Conservation (phyloP, 2,888 invertebrate species). For the Lasioglossum marginatum region DNA sequence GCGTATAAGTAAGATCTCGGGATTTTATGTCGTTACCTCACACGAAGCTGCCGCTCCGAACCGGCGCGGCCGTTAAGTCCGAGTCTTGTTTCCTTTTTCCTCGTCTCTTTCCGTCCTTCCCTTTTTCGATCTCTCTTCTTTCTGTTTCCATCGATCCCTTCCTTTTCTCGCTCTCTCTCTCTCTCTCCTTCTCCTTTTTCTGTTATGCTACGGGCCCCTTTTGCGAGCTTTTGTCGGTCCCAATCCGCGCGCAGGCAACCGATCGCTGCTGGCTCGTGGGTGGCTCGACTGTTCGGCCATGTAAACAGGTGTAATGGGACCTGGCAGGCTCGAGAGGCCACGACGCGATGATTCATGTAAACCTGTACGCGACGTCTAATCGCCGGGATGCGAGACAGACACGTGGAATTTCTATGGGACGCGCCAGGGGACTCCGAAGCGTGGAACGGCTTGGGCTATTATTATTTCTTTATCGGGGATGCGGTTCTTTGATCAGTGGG, state of each 20-base stretch:
- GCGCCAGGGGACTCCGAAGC: conserved; percentile 12
- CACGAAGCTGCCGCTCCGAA: conserved; percentile 77
- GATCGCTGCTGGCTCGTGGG: conserved; percentile 62
- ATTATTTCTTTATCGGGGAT: conserved; percentile 14
- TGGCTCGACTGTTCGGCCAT: conserved; percentile 65
- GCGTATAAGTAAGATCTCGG: conserved; percentile 79
- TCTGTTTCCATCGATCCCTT: conserved; percentile 24
- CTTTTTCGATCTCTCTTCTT: neutral
- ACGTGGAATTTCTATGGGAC: conserved; percentile 35
- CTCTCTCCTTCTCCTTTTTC: neutral
- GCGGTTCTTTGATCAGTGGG: neutral
- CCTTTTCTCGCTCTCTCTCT: neutral
- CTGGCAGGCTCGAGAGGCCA: conserved; percentile 46
- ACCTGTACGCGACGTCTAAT: conserved; percentile 67
- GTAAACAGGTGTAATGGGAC: conserved; percentile 77
- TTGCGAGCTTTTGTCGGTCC: conserved; percentile 31
- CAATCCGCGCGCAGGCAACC: conserved; percentile 16
- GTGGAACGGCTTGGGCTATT: neutral
- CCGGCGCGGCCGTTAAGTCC: conserved; percentile 65
- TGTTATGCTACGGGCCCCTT: conserved; percentile 3
- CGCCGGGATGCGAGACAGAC: conserved; percentile 41
- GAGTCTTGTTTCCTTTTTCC: conserved; percentile 17
- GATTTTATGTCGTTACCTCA: conserved; percentile 82
- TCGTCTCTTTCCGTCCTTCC: neutral
- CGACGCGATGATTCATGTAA: conserved; percentile 71